A percentile compares a stretch with the other conserved stretches of the same genome.
These are phyloP conservation scores for Brachypalpus laphriformis DNA, from an alignment of 2,888 invertebrate species.

Conservation along the genomic window DNA sequence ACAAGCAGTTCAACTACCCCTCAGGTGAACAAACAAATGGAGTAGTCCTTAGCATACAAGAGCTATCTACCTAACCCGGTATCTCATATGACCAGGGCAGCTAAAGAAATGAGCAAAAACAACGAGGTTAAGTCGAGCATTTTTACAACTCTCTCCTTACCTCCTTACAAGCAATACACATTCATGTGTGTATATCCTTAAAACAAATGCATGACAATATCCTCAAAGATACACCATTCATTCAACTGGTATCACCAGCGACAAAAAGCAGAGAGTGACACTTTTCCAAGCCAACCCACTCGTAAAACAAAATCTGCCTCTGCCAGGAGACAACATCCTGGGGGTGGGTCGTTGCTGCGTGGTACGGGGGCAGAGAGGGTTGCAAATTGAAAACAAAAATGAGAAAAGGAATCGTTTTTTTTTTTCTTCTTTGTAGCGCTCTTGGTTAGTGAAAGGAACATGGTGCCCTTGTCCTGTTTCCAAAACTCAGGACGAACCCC, in stretches of 20 bases:
- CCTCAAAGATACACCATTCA: constrained; percentile 47
- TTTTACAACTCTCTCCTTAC: background rate
- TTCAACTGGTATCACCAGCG: constrained; percentile 65
- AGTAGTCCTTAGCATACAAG: constrained; percentile 33
- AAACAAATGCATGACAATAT: constrained; percentile 32
- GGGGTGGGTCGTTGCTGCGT: no score
- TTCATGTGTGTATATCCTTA: constrained; percentile 3
- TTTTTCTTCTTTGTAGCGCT: background rate
- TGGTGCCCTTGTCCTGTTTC: constrained; percentile 66
- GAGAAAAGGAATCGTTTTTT: constrained; percentile 18
- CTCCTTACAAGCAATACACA: background rate
- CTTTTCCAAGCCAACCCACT: constrained; percentile 35
- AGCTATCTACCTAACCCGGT: background rate
- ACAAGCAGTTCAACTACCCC: constrained; percentile 48
- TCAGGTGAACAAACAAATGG: constrained; percentile 64
- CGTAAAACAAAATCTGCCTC: constrained; percentile 35
- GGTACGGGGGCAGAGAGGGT: background rate
- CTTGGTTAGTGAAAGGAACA: constrained; percentile 10
- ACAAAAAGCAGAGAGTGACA: constrained; percentile 54
- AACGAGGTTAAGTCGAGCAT: constrained; percentile 57
- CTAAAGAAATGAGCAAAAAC: constrained; percentile 59
- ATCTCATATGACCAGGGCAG: background rate
- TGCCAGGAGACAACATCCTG: constrained; percentile 24
- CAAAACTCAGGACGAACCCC: constrained; percentile 22
- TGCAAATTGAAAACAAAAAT: constrained; percentile 51